Evolutionary conservation across 2,888 invertebrate species (phyloP).

Genomic region (Hanleya hanleyi): DNA sequence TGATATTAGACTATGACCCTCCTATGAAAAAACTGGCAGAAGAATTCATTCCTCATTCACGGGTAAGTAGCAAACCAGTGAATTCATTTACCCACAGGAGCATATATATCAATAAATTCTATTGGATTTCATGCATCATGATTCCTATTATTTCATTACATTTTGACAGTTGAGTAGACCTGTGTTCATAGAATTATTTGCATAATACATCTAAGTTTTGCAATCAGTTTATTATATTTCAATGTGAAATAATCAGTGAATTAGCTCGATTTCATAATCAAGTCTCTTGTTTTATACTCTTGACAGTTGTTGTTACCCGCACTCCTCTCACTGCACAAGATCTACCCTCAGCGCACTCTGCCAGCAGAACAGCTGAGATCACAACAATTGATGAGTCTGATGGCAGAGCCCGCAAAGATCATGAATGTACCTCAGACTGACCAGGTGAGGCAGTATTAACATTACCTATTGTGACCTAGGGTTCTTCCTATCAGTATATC

Average conservation of each 20-base stretch:
- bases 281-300: no score
- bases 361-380: conserved; percentile 93
- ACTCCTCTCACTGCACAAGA: conserved; percentile 88
- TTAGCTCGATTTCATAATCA: background rate
- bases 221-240: background rate
- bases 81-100: background rate
- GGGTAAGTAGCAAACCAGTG: conserved; percentile 72
- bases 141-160: background rate
- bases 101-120: background rate
- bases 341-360: conserved; percentile 91
- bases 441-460: conserved; percentile 75
- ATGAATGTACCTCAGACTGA: conserved; percentile 96
- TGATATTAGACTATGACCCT: conserved; percentile 97
- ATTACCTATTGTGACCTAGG: background rate
- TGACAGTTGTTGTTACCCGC: conserved; percentile 87
- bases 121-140: background rate
- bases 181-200: background rate
- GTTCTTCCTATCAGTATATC: background rate
- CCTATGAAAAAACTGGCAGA: conserved; percentile 96
- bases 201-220: background rate
- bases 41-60: conserved; percentile 96
- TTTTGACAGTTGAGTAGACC: background rate
- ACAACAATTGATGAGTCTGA: conserved; percentile 82
- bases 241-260: background rate
- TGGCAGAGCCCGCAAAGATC: conserved; percentile 95